Percentiles rank a stretch among this genome's conserved stretches.
phyloP scores from a whole-genome alignment of 2,888 invertebrate species.

The Onchidella celtica region DNA sequence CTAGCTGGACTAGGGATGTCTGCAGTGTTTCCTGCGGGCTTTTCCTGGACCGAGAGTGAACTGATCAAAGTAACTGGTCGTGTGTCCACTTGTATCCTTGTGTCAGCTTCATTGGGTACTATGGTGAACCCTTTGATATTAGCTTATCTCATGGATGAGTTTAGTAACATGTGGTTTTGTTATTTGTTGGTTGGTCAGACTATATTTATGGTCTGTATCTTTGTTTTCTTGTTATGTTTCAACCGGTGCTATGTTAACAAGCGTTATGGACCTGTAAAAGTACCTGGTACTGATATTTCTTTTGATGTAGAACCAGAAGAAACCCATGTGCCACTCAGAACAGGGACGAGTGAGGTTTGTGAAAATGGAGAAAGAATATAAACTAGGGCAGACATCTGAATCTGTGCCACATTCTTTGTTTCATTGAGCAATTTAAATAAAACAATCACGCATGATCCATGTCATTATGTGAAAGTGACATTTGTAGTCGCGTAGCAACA shows the following conservation, averaged over 20 bases:
- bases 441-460: too few relatives aligned
- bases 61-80: constrained; percentile 77
- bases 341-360: too few relatives aligned
- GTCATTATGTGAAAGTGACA: too few relatives aligned
- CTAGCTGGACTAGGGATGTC: constrained; percentile 78
- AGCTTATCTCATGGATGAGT: constrained; percentile 75
- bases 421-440: too few relatives aligned
- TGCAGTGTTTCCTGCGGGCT: constrained; percentile 79
- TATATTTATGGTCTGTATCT: constrained; percentile 64
- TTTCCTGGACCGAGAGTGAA: constrained; percentile 79
- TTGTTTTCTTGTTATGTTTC: constrained; percentile 53
- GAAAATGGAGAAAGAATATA: too few relatives aligned
- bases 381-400: too few relatives aligned
- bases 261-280: constrained; percentile 11
- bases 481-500: too few relatives aligned
- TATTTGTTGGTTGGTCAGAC: too few relatives aligned
- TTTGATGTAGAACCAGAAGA: constrained; percentile 13
- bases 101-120: constrained; percentile 78
- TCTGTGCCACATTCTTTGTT: too few relatives aligned
- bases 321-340: constrained; percentile 6
- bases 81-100: constrained; percentile 76
- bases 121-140: constrained; percentile 76
- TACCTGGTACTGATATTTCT: not conserved
- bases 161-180: too few relatives aligned
- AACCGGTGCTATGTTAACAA: constrained; percentile 25